A percentile compares a stretch with the other conserved stretches of the same genome.
Evolutionary conservation across 2,113 vertebrate species (phyloP).

Genomic region (Toxostoma redivivum): DNA sequence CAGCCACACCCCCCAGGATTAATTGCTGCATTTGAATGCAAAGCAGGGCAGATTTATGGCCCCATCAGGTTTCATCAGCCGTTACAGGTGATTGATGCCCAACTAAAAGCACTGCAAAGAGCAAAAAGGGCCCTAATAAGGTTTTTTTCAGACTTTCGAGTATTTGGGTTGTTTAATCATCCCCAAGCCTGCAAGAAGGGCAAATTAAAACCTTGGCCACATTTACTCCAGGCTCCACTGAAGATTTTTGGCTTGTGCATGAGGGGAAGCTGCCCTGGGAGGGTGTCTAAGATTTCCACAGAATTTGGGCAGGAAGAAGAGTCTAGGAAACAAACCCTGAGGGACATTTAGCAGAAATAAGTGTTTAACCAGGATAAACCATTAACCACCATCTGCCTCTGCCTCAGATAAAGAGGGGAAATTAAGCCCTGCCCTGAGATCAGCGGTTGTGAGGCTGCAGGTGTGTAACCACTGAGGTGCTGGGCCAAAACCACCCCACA

Average conservation of each 20-base stretch:
- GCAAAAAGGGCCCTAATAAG: neutral
- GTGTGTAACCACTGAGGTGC: rapidly evolving
- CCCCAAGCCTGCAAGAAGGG: neutral
- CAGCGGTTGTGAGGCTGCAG: neutral
- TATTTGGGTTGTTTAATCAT: neutral
- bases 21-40: conserved; percentile 2
- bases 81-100: neutral
- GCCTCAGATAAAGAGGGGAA: neutral
- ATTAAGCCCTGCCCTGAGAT: neutral
- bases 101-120: neutral
- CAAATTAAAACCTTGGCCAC: neutral
- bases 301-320: neutral
- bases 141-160: neutral
- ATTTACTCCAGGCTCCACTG: rapidly evolving
- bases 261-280: rapidly evolving
- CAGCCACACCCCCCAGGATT: conserved; percentile 30
- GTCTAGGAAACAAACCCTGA: neutral
- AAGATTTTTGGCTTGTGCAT: neutral
- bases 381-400: neutral
- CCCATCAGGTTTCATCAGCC: neutral
- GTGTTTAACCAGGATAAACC: neutral
- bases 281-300: neutral
- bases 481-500: neutral
- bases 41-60: conserved; percentile 19
- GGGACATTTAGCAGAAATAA: neutral